Base-by-base conservation (phyloP, 2,113 vertebrate species). In the Pipra filicauda region DNA sequence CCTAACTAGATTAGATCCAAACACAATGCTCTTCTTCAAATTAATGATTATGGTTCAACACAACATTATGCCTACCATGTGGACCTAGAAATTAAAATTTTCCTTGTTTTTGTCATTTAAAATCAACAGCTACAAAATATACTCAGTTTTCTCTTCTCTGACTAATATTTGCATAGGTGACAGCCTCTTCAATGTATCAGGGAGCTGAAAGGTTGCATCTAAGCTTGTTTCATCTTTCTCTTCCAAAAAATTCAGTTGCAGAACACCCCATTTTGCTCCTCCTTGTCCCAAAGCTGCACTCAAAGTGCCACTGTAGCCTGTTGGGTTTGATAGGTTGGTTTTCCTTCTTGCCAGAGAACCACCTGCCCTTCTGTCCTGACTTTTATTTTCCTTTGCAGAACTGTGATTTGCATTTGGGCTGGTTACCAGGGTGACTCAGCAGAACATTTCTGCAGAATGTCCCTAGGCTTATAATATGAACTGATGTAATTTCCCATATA, bases 1-100 rank as follows among this genome's bases (percentile, higher is more conserved):
- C 52, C 33, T 92, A 93, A 92, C 46, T 49, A 93, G 88, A 97
- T 96, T 89, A 95, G 74, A 93, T 75, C 21, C 49, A 83, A 95
- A 89, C 49, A 71, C 48, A 79, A 69, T 24, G 59, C 27, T 39
- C 21, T 52, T 51, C 48, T 80, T 87, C 55, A 91, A 87, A 95
- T 85, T 67, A 94, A 80, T 62, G 62, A 71, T 82, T 80, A 70
- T 67, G 26, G 58, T 51, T 69, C 41, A 76, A 58, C 31, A 86
- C 37, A 85, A 88, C 30, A 41, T 85, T 55, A 89, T 3, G 7
- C 31, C 6, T 4, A 43, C 58, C 26, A 44, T 3, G 15, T 31
- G 7, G 65, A 72, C 61, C 58, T 48, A 69, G 70, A 91, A 96
- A 85, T 62, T 28, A 37, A 76, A 71, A 28, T 43, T 64, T 87